Evolutionary conservation across 2,888 invertebrate genomes (phyloP), one percentile per base, ranked within the genome.

Genomic region (Hetaerina titia): DNA sequence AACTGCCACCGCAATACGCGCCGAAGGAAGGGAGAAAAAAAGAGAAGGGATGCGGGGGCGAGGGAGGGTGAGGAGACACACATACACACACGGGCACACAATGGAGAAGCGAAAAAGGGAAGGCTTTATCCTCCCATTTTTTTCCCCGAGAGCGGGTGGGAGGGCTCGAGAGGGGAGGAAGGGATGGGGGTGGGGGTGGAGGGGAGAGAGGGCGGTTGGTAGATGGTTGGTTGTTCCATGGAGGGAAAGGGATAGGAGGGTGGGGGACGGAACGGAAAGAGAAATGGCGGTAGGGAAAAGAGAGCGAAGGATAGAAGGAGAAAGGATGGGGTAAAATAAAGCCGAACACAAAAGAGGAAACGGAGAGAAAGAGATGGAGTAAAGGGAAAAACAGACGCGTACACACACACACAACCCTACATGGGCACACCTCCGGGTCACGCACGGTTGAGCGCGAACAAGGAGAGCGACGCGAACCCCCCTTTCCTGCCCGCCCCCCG

Each of bases 1-100:
- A 90, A 90, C 63, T 90, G 64, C 90, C 90, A 90, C 90, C 90
- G 90, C 90, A 90, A 64, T 64, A 64, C 63, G 90, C 64, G 56
- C 45, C 90, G 45, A 45, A 45, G 90, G 19, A 69, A 45, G 64
- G 45, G 64, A 90, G 64, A 45, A 64, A 45, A 90, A 45, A 45
- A 4, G 4, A 4, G 4, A 45, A 45, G 63, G 90, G 64, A 90
- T 64, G 90, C 19, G 45, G 63, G 11, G 19, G 63, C 31, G 31
- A 45, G 81, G 22, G n/a, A 6, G 4, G 31, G 2, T 15, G 60
- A 60, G 64, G 90, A 31, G 17, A 64, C 45, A 88, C 69, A 69
- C 69, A 7, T 1, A 69, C 11, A 13, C 45, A 45, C 45, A 45
- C 1, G 45, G 45, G 4, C 45, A 45, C 45, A 45, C 45, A 45